These are phyloP conservation scores for Rhagoletis zephyria DNA, from an alignment of 1,140 invertebrate species.

Conservation along the genomic window DNA sequence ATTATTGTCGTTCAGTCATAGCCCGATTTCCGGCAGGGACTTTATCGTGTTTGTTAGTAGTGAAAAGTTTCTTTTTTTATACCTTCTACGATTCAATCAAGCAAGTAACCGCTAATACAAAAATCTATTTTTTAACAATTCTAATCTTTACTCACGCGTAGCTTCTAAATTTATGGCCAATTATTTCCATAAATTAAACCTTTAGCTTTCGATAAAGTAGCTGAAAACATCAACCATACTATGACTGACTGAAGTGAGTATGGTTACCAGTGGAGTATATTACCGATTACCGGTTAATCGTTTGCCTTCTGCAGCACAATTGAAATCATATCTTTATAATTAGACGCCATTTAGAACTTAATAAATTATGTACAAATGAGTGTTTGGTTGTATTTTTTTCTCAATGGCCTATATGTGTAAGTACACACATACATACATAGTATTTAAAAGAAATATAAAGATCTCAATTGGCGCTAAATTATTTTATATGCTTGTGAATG, in stretches of 20 bases:
- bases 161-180: background rate
- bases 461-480: no score
- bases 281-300: background rate
- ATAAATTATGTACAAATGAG: constrained; percentile 30
- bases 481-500: no score
- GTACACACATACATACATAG: no score
- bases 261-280: background rate
- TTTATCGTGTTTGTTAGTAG: no score
- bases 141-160: background rate
- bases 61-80: no score
- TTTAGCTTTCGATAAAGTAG: background rate
- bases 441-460: no score
- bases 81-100: no score
- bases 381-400: background rate
- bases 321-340: constrained; percentile 23
- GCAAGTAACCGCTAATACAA: no score
- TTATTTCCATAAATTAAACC: background rate
- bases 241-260: no score
- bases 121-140: background rate
- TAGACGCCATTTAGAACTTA: background rate
- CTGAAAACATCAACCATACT: background rate
- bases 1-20: no score
- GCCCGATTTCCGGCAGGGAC: no score
- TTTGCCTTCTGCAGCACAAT: background rate
- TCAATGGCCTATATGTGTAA: no score